Evolutionary conservation across 2,113 vertebrate species (phyloP), one percentile per base, ranked within the genome.

Genomic region (Otocyon megalotis): DNA sequence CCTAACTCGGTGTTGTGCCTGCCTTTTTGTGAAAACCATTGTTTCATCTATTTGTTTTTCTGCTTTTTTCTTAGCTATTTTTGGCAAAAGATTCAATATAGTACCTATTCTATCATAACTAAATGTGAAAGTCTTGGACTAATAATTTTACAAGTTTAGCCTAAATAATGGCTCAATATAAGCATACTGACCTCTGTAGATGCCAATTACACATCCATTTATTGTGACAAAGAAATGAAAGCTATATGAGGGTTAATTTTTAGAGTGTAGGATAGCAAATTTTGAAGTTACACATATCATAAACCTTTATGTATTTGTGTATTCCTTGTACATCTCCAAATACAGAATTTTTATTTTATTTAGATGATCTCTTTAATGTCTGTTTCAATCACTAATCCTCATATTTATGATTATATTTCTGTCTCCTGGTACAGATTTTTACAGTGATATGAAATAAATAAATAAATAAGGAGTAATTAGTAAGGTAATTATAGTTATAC

Each of bases 71-170:
- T 10, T 67, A 28, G 5, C 65, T 92, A 2, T 60, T 37, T 67
- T n/a, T 56, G 1, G 2, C 14, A 28, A 94, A 90, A 89, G 22
- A 16, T 43, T 89, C 35, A 74, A 60, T 67, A 43, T 1, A 60
- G 13, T 93, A 54, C 28, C 1, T 20, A 50, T 8, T 81, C 2
- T 15, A 22, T 76, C 53, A 54, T 48, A 67, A 56, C 9, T 80
- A 60, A 4, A 77, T 71, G 8, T 82, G 26, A 89, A 89, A 77
- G 35, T 74, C 37, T 76, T 63, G 8, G 6, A 74, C 30, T 81
- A 88, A 60, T 72, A 94, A 53, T 81, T 63, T 88, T 83, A 74
- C 17, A 72, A 53, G 9, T 82, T 72, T 89, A 94, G 63, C 20
- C 12, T 81, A 28, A 62, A 24, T 79, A 83, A 5, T 58, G 24